A percentile compares a stretch with the other conserved stretches of the same genome.
Conservation (phyloP, 1,140 invertebrate species). For the Pararge aegeria region DNA sequence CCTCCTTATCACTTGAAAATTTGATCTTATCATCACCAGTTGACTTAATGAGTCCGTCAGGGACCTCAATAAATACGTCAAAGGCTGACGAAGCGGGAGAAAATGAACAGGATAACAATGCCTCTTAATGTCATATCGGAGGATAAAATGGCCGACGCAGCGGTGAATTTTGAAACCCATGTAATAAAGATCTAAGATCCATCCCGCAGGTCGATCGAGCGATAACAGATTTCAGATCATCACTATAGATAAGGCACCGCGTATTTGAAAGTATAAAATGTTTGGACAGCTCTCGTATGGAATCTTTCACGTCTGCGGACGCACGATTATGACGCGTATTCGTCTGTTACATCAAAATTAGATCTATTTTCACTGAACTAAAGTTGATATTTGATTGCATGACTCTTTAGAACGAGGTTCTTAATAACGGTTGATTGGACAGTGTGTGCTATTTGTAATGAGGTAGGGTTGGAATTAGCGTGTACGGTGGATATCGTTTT, state of each 20-base stretch:
- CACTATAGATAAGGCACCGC: constrained; percentile 68
- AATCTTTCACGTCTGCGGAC: constrained; percentile 72
- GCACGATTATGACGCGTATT: constrained; percentile 62
- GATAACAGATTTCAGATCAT: constrained; percentile 73
- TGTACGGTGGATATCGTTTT: constrained; percentile 46
- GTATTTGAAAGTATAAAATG: constrained; percentile 79
- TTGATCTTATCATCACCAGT: constrained; percentile 60
- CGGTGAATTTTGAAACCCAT: constrained; percentile 49
- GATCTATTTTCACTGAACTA: constrained; percentile 23
- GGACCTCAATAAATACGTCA: constrained; percentile 70
- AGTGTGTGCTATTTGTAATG: constrained; percentile 46
- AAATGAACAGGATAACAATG: constrained; percentile 50
- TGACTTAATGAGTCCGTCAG: constrained; percentile 50
- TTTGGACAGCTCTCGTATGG: constrained; percentile 75
- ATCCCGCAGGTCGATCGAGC: constrained; percentile 60
- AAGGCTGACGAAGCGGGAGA: constrained; percentile 42
- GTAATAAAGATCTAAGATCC: constrained; percentile 76
- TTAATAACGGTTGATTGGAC: constrained; percentile 35
- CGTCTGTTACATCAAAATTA: constrained; percentile 27
- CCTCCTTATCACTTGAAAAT: constrained; percentile 44
- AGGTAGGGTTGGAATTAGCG: constrained; percentile 40
- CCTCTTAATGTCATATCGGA: constrained; percentile 56
- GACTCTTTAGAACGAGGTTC: constrained; percentile 38
- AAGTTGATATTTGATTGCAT: constrained; percentile 34
- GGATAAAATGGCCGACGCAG: constrained; percentile 34